These are phyloP conservation scores for Campoplex capitator DNA, from an alignment of 2,888 invertebrate species.

Conservation along the genomic window DNA sequence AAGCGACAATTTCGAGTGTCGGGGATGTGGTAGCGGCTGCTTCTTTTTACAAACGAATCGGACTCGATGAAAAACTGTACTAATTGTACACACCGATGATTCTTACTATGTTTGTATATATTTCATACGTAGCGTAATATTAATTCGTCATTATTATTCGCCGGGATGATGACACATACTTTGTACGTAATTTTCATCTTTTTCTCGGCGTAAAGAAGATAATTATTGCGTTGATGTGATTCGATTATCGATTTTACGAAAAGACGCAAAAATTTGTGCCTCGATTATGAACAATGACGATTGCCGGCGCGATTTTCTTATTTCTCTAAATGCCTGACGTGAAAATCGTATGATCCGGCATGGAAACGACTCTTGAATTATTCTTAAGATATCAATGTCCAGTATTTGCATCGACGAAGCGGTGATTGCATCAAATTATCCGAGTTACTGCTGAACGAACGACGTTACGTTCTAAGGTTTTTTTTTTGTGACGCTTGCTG, in stretches of 20 bases:
- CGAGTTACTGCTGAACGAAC: not conserved
- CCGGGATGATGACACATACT: slow-evolving; percentile 27
- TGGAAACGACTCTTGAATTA: slow-evolving; percentile 35
- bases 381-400: slow-evolving; percentile 56
- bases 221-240: not conserved
- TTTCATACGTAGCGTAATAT: slow-evolving; percentile 47
- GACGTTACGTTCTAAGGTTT: not conserved
- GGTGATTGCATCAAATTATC: slow-evolving; percentile 13
- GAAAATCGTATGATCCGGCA: slow-evolving; percentile 19
- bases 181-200: slow-evolving; percentile 21
- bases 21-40: not conserved
- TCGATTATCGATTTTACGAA: slow-evolving; percentile 1
- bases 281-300: not conserved
- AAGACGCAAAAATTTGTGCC: not conserved
- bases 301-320: not conserved
- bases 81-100: slow-evolving; percentile 10
- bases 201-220: not conserved
- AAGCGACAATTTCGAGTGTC: not conserved
- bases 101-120: slow-evolving; percentile 44
- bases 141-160: slow-evolving; percentile 40
- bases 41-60: not conserved
- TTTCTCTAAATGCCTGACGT: not conserved
- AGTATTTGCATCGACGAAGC: slow-evolving; percentile 57
- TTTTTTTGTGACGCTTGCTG: not conserved
- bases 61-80: not conserved